Conservation (phyloP, 2,113 vertebrate genomes). For the Murina feae region DNA sequence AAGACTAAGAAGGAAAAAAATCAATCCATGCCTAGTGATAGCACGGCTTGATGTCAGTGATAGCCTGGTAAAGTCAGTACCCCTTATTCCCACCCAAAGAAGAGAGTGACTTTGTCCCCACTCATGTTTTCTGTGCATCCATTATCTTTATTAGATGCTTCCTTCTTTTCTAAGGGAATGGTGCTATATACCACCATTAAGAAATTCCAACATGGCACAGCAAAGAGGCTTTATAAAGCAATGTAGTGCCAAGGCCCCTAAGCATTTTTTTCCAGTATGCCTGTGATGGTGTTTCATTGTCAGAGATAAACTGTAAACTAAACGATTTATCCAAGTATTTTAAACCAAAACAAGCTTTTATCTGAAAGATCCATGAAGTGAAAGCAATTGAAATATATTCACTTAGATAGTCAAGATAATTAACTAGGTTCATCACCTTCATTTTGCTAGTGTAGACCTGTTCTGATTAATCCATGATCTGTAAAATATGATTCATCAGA, state of each 20-base stretch:
- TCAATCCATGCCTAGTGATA: neutral
- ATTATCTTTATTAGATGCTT: neutral
- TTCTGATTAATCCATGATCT: constrained; percentile 28
- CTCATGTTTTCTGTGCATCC: neutral
- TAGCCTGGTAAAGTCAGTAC: neutral
- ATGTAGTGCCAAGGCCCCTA: neutral
- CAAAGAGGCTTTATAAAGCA: constrained; percentile 3
- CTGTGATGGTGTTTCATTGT: neutral
- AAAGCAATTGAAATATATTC: constrained; percentile 42
- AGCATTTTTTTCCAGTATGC: neutral
- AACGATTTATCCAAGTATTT: constrained; percentile 42
- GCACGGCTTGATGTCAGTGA: neutral
- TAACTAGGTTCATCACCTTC: constrained; percentile 49
- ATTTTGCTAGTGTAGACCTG: constrained; percentile 26
- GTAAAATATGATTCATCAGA: constrained; percentile 43
- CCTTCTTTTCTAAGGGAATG: neutral
- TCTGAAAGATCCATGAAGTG: constrained; percentile 30
- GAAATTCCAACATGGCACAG: neutral
- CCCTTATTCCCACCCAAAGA: neutral
- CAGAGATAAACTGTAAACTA: constrained; percentile 36
- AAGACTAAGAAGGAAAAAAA: constrained; percentile 5
- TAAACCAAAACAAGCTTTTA: constrained; percentile 32
- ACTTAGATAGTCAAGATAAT: constrained; percentile 32
- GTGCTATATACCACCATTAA: neutral
- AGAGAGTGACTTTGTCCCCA: neutral